A percentile compares a stretch with the other conserved stretches of the same genome.
These are phyloP conservation scores for Patella vulgata DNA, from an alignment of 1,140 invertebrate genomes.

Conservation along the genomic window DNA sequence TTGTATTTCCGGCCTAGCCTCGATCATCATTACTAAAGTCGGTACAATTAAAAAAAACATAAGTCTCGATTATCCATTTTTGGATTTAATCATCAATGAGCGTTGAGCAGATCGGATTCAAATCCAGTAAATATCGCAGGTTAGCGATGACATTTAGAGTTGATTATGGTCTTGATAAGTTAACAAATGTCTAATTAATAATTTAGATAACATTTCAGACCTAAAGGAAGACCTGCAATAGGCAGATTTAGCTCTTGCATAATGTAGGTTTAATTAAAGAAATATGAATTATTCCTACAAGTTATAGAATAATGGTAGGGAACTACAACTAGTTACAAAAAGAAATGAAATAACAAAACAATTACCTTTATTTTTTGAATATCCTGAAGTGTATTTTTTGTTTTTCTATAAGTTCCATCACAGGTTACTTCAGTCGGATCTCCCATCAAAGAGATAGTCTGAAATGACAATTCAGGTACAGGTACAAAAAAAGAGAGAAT, in stretches of 20 bases:
- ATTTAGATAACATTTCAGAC: not conserved
- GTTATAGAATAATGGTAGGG: not conserved
- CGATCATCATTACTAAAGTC: no score
- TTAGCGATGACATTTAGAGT: no score
- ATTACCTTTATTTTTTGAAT: conserved; percentile 50
- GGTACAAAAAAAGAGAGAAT: conserved; percentile 3
- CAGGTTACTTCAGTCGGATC: conserved; percentile 16
- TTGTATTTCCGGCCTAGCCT: no score
- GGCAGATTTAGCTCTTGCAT: no score
- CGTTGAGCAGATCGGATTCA: no score
- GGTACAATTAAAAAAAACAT: no score
- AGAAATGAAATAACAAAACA: not conserved
- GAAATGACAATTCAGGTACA: conserved; percentile 7
- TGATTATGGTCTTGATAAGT: not conserved
- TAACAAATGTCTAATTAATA: not conserved
- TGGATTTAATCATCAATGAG: no score
- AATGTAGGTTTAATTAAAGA: no score
- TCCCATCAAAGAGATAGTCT: conserved; percentile 29
- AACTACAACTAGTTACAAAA: not conserved
- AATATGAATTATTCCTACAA: not conserved
- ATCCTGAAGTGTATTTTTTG: conserved; percentile 42
- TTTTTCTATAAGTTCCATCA: conserved; percentile 14
- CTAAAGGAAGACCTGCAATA: no score
- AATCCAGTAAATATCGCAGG: no score
- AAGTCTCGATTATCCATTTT: no score